These are phyloP conservation scores for Chloroceryle amazona DNA, from an alignment of 2,797 vertebrate species.

Conservation along the genomic window DNA sequence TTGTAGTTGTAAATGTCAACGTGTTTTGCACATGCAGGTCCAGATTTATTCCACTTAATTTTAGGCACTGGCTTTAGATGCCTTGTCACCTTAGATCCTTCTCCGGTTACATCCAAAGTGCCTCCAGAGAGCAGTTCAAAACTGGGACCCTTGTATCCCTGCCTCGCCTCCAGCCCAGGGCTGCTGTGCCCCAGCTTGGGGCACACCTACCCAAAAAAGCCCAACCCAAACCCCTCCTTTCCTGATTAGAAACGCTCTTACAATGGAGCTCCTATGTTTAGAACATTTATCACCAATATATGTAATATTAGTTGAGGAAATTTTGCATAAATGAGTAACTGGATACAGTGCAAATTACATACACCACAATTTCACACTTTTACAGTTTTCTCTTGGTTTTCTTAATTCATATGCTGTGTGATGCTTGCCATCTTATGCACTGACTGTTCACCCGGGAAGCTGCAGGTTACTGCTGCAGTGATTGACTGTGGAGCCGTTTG, in stretches of 20 bases:
- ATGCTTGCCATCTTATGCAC: not conserved
- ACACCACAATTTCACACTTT: not conserved
- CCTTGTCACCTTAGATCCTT: not conserved
- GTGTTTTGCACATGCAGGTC: not conserved
- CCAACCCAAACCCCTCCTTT: not conserved
- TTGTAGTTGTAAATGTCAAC: not conserved
- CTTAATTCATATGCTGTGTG: not conserved
- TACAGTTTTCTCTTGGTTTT: not conserved
- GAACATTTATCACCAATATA: not conserved
- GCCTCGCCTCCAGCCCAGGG: not conserved
- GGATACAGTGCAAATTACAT: not conserved
- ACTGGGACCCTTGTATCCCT: not conserved
- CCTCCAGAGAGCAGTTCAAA: not conserved
- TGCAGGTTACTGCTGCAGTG: not conserved
- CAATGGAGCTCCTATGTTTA: not conserved
- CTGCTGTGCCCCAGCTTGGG: not conserved
- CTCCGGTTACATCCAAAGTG: not conserved
- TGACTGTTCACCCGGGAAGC: not conserved
- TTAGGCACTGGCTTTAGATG: constrained; percentile 29
- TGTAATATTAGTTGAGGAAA: not conserved
- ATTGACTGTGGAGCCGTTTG: not conserved
- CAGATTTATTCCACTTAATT: constrained; percentile 42
- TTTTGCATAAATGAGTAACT: not conserved
- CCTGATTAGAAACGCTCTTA: not conserved
- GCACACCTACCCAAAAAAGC: not conserved